phyloP scores from a whole-genome alignment of 35 echinoderm and acorn worm genomes.

The Amphiura filiformis region DNA sequence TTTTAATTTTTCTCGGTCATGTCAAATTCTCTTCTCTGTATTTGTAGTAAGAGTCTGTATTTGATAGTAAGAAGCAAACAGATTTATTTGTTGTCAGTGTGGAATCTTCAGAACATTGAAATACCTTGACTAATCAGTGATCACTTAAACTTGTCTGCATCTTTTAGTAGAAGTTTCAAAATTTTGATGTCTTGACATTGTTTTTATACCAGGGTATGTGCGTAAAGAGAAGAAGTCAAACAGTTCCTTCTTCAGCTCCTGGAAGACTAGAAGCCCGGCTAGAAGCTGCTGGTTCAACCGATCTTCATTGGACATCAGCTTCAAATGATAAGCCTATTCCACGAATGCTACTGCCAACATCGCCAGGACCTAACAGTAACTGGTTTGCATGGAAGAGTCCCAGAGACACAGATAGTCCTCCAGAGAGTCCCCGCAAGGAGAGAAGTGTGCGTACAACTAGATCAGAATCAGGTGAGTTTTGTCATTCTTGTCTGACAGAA shows the following conservation, averaged over 20 bases:
- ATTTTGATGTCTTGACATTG: no score
- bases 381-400: conserved; percentile 55
- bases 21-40: no score
- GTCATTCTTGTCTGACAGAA: background rate
- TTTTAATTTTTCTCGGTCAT: no score
- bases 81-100: no score
- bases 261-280: background rate
- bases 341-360: conserved; percentile 43
- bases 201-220: conserved; percentile 39
- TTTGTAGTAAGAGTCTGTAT: no score
- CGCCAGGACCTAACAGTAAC: conserved; percentile 43
- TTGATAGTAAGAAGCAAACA: no score
- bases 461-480: background rate
- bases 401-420: conserved; percentile 7
- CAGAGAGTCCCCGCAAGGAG: background rate
- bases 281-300: background rate
- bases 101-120: no score
- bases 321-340: conserved; percentile 5
- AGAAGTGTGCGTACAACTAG: background rate
- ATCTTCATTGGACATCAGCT: conserved; percentile 49
- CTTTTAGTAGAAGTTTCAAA: no score
- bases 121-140: no score
- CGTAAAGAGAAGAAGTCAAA: conserved; percentile 18
- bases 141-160: no score
- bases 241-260: background rate